These are phyloP conservation scores for Dryobota labecula DNA, from an alignment of 2,888 invertebrate species.

Conservation along the genomic window DNA sequence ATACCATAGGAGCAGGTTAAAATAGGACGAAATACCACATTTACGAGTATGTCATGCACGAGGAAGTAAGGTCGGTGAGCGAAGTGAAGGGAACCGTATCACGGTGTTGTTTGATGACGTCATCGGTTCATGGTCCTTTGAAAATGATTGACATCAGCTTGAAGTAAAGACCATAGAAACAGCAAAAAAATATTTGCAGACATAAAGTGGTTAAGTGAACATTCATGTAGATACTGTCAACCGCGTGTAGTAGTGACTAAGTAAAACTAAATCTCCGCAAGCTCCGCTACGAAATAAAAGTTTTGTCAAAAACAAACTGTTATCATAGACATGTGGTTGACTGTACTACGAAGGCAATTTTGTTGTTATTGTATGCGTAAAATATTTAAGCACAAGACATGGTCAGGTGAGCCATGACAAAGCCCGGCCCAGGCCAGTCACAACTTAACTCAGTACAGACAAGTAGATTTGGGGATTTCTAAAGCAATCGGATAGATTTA, in stretches of 20 bases:
- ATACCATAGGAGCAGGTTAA: conserved; percentile 16
- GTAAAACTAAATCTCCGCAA: neutral
- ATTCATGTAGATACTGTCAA: neutral
- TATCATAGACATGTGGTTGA: neutral
- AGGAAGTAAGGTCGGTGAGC: conserved; percentile 62
- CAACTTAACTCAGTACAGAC: too few species aligned
- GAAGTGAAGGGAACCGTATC: conserved; percentile 64
- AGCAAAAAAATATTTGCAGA: neutral
- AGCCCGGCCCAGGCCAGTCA: neutral
- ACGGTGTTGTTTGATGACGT: conserved; percentile 41
- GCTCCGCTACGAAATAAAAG: too few species aligned
- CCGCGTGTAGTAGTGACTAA: neutral
- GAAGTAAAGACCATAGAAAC: conserved; percentile 1
- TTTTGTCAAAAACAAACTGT: neutral
- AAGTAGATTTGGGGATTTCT: neutral
- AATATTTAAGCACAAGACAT: neutral
- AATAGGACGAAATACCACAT: conserved; percentile 35
- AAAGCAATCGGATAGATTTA: too few species aligned
- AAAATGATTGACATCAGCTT: conserved; percentile 27
- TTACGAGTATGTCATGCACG: conserved; percentile 45
- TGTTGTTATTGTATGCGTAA: neutral
- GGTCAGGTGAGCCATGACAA: neutral
- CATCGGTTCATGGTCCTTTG: conserved; percentile 41
- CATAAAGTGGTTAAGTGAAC: neutral
- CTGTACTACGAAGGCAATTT: neutral